These are phyloP conservation scores for Lepus americanus DNA, from an alignment of 2,113 vertebrate genomes.

Conservation along the genomic window DNA sequence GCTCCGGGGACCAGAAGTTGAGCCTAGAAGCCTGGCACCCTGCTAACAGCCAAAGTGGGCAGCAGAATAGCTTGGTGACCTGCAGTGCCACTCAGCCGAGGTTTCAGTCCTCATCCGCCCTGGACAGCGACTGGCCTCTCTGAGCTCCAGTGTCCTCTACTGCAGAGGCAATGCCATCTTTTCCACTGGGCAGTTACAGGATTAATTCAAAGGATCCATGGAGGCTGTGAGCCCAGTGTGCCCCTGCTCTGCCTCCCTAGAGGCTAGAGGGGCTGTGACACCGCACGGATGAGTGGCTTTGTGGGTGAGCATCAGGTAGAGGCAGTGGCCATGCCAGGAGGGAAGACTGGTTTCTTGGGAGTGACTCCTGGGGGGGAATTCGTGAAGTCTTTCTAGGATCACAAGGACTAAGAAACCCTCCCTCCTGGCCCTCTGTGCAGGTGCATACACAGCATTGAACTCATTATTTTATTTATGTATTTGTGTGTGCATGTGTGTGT, in stretches of 20 bases:
- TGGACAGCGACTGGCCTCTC: background rate
- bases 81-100: background rate
- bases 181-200: background rate
- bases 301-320: background rate
- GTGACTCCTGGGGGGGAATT: background rate
- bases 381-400: background rate
- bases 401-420: background rate
- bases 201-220: background rate
- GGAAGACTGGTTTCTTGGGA: background rate
- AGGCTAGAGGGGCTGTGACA: background rate
- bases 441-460: background rate
- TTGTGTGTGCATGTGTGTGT: no score
- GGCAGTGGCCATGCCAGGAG: background rate
- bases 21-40: background rate
- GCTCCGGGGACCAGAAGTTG: background rate
- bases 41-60: background rate
- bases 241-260: background rate
- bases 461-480: background rate
- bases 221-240: background rate
- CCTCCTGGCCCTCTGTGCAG: background rate
- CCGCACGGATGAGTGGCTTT: rapidly evolving
- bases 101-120: background rate
- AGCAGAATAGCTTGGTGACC: background rate
- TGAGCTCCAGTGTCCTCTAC: background rate
- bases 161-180: background rate